Percentiles rank a stretch among this genome's conserved stretches.
phyloP scores from a whole-genome alignment of 2,888 invertebrate species.

The Tridacna crocea region DNA sequence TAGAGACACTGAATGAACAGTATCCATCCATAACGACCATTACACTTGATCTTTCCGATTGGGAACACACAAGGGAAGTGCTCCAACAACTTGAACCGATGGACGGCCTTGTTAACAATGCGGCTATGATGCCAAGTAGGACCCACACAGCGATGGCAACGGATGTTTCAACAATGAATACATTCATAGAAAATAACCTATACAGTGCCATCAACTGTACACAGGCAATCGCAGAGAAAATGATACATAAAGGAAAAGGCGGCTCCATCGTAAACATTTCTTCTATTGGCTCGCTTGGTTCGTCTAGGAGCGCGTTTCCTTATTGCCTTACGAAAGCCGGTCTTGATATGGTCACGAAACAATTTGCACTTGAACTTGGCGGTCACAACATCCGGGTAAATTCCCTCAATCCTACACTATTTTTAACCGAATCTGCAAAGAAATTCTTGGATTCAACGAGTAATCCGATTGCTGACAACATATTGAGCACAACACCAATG shows the following conservation, averaged over 20 bases:
- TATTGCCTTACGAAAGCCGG: constrained; percentile 95
- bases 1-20: constrained; percentile 87
- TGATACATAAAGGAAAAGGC: constrained; percentile 89
- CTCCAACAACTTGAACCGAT: constrained; percentile 88
- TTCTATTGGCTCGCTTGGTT: constrained; percentile 87
- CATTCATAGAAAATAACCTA: constrained; percentile 91
- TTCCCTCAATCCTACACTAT: constrained; percentile 95
- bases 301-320: constrained; percentile 88
- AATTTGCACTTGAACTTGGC: constrained; percentile 94
- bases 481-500: constrained; percentile 93
- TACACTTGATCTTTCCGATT: constrained; percentile 90
- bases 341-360: constrained; percentile 92
- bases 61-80: constrained; percentile 89
- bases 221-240: constrained; percentile 89
- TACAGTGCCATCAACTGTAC: constrained; percentile 91
- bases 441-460: constrained; percentile 90
- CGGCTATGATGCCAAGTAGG: constrained; percentile 90
- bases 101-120: constrained; percentile 95
- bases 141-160: constrained; percentile 89
- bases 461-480: constrained; percentile 87
- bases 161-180: constrained; percentile 90
- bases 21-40: constrained; percentile 82
- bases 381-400: constrained; percentile 92
- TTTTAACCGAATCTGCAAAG: constrained; percentile 94
- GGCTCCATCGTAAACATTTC: constrained; percentile 96